Conservation (phyloP, 2,797 vertebrate genomes). For the Prunella strophiata region DNA sequence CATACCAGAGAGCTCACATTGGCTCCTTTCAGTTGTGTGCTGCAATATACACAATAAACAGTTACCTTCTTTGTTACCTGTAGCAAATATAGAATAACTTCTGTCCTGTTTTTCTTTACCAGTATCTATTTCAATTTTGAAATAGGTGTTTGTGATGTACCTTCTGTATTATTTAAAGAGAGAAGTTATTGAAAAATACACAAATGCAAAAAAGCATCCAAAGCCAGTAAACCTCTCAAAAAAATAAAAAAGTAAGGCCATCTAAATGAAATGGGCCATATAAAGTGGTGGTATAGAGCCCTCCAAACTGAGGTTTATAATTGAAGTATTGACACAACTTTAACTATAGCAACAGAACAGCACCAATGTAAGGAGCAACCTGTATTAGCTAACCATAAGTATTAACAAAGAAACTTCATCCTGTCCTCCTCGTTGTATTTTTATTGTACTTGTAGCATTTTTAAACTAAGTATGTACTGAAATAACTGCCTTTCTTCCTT, state of each 20-base stretch:
- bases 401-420: conserved; percentile 28
- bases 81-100: not conserved
- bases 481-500: conserved; percentile 38
- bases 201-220: conserved; percentile 73
- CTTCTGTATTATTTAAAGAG: not conserved
- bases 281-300: conserved; percentile 15
- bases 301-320: conserved; percentile 70
- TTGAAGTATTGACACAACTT: conserved; percentile 78
- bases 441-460: conserved; percentile 17
- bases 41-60: not conserved
- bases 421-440: conserved; percentile 40
- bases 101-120: not conserved
- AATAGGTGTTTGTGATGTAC: not conserved
- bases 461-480: not conserved
- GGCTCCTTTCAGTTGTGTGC: not conserved
- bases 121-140: conserved; percentile 15
- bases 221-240: conserved; percentile 69
- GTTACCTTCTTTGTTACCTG: not conserved
- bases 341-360: conserved; percentile 80
- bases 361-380: conserved; percentile 55
- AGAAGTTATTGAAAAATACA: not conserved
- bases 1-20: not conserved
- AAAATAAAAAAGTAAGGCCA: not conserved
- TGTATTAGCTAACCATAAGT: conserved; percentile 1
- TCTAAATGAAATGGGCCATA: not conserved